phyloP scores from a whole-genome alignment of 92 coral and sea anemone species.

The Paramuricea clavata region DNA sequence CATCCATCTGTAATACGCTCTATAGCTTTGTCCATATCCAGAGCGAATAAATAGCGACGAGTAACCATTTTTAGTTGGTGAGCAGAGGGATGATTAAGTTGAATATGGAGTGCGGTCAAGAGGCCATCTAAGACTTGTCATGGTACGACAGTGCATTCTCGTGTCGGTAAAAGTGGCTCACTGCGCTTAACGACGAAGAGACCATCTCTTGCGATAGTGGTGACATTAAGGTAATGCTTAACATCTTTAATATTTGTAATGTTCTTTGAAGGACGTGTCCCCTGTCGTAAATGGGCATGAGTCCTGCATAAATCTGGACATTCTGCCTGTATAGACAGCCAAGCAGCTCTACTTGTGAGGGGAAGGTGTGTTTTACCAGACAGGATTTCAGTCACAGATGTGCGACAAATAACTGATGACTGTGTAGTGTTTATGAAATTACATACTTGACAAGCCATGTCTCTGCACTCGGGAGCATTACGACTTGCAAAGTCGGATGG shows the following conservation, averaged over 20 bases:
- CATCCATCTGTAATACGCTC: neutral
- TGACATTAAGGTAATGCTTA: conserved; percentile 28
- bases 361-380: conserved; percentile 1
- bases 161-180: conserved; percentile 10
- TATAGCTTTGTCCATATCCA: conserved; percentile 8
- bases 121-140: conserved; percentile 34
- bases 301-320: conserved; percentile 22
- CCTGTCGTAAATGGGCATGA: conserved; percentile 11
- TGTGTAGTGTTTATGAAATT: neutral
- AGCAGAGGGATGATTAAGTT: conserved; percentile 9
- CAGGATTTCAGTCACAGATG: neutral
- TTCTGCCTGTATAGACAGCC: conserved; percentile 35
- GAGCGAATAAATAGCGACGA: neutral
- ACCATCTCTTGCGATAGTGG: conserved; percentile 15
- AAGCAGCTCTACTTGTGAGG: conserved; percentile 24
- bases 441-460: conserved; percentile 39
- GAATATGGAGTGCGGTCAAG: conserved; percentile 25
- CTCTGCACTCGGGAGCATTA: conserved; percentile 49
- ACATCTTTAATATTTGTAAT: conserved; percentile 5
- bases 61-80: conserved; percentile 33
- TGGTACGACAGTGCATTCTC: conserved; percentile 24
- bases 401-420: neutral
- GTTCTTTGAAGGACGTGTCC: conserved; percentile 41
- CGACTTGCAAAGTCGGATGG: conserved; percentile 69
- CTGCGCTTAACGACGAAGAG: conserved; percentile 30